A percentile compares a stretch with the other conserved stretches of the same genome.
Evolutionary conservation across 2,888 invertebrate genomes (phyloP).

Genomic region (Rugalucina vietnamica): DNA sequence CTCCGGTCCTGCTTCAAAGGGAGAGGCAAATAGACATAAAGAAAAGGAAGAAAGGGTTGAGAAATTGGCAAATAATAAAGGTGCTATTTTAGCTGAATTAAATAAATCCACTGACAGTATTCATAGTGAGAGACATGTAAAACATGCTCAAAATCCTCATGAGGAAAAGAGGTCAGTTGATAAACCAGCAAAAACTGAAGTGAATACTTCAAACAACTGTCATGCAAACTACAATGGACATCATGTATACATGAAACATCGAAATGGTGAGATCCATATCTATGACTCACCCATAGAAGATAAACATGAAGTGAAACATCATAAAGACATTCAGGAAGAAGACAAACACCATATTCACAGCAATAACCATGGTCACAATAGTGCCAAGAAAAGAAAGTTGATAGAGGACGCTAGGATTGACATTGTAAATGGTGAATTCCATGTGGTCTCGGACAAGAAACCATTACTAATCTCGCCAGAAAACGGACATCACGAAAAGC

Average conservation of each 20-base stretch:
- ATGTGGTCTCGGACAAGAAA: not conserved
- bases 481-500: slow-evolving; percentile 27
- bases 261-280: not conserved
- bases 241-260: not conserved
- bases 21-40: not conserved
- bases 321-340: not conserved
- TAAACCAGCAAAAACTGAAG: slow-evolving; percentile 2
- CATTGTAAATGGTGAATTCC: not conserved
- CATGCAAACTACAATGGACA: not conserved
- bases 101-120: not conserved
- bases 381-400: slow-evolving; percentile 1
- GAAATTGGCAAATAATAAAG: too few relatives aligned
- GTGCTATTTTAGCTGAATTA: not conserved
- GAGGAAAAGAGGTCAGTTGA: too few relatives aligned
- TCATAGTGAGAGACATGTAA: not conserved
- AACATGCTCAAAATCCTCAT: too few relatives aligned
- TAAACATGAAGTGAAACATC: not conserved
- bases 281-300: not conserved
- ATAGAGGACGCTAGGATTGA: not conserved
- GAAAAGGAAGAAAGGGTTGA: not conserved
- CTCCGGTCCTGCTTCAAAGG: not conserved
- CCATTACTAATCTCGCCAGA: not conserved
- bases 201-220: not conserved
- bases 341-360: not conserved
- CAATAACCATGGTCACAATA: not conserved